Evolutionary conservation across 2,113 vertebrate genomes (phyloP), one percentile per base, ranked within the genome.

Genomic region (Dicentrarchus labrax): DNA sequence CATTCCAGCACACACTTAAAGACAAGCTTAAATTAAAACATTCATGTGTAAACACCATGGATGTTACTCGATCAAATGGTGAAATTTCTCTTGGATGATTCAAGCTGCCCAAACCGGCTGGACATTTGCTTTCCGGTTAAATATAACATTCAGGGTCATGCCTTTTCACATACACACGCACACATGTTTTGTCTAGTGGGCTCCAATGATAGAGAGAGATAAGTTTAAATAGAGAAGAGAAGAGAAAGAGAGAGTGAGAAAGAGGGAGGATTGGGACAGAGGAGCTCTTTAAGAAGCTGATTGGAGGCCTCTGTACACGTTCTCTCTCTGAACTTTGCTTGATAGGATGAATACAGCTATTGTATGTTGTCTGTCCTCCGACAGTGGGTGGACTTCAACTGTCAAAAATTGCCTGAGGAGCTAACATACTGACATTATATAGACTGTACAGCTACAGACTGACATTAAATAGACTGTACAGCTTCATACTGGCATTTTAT

Each of bases 291-390:
- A 72, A 89, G 79, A 69, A 66, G 62, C 76, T 60, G 65, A 86
- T 86, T 62, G 60, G 62, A 69, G 72, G 64, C 67, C 78, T 62
- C 66, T 50, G 24, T 64, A 57, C 48, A 83, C 69, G 68, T 76
- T 86, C 51, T 76, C 69, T 15, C 57, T 75, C 70, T 78, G 73
- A 82, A 76, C 86, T 87, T 76, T 48, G 80, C 45, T 38, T 72
- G 64, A 57, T 71, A 61, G 69, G 48, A 91, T 90, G 89, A 89
- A 92, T 87, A 69, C 77, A 51, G 51, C 64, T 80, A 91, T 86
- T 93, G 88, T 95, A 17, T 43, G 24, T 21, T 43, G 61, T 82
- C 72, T 76, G 69, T 60, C 71, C 48, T 19, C 81, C 76, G 51
- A 84, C 64, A 84, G 56, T 76, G 76, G 82, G 70, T 67, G 80